phyloP scores from a whole-genome alignment of 2,113 vertebrate species.

The Tichodroma muraria region DNA sequence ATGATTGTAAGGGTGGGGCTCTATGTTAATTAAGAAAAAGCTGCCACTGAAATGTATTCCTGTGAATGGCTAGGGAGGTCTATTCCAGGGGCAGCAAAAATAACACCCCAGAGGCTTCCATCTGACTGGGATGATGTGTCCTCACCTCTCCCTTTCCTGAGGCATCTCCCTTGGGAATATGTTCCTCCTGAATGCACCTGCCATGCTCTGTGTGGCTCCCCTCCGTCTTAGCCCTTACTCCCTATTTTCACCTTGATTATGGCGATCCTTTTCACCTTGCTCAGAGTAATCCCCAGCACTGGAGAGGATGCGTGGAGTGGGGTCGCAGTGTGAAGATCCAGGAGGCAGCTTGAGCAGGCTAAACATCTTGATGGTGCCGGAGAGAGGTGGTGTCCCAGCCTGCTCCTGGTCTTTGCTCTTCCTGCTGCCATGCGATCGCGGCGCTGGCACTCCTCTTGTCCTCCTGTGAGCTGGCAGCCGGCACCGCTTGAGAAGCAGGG shows the following conservation, averaged over 20 bases:
- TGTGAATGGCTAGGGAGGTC: not conserved
- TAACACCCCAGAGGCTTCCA: not conserved
- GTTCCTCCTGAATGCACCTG: not conserved
- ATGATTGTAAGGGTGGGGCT: not conserved
- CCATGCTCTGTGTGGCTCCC: not conserved
- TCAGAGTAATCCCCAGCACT: not conserved
- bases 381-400: not conserved
- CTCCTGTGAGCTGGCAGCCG: slow-evolving; percentile 16
- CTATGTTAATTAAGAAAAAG: not conserved
- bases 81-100: not conserved
- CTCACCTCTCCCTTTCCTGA: not conserved
- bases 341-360: not conserved
- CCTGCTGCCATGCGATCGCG: fast-evolving
- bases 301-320: not conserved
- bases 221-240: not conserved
- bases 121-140: not conserved
- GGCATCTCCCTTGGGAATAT: not conserved
- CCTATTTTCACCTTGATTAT: not conserved
- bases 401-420: not conserved
- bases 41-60: not conserved
- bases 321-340: not conserved
- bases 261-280: not conserved
- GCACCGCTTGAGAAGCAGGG: fast-evolving
- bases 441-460: not conserved
- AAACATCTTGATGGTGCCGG: not conserved